Evolutionary conservation across 2,888 invertebrate genomes (phyloP), one percentile per base, ranked within the genome.

Genomic region (Dicyrtoma fusca): DNA sequence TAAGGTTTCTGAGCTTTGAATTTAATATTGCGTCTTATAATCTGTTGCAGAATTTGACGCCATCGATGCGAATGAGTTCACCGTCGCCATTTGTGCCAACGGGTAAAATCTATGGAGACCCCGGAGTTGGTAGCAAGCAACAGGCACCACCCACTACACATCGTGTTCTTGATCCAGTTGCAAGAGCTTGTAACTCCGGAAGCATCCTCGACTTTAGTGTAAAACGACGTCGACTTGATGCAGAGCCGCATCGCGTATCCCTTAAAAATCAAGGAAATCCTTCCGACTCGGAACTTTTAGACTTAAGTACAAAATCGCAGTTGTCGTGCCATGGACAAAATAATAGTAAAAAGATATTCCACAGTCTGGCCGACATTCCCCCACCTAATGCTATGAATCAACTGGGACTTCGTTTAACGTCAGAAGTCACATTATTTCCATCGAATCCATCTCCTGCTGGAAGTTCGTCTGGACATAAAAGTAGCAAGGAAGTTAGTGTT

Each of bases 361-460:
- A 71, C 53, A 74, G 63, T 53, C 49, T 75, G 42, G 69, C 74
- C 11, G 76, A 77, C 44, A 75, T 78, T 55, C 78, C 79, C n/a
- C 74, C 77, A 6, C 79, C 79, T 13, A 75, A 77, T 64, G 77
- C 74, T 3, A 79, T 81, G 77, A 76, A 79, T 57, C 77, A 79
- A 49, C 25, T 75, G 19, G 80, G 80, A 10, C 65, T 81, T n/a
- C 77, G 78, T 2, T 76, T 81, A 0, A 79, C 80, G 13, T 79
- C 79, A 1, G 80, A 81, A 73, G 80, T 79, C 0, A 80, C 79
- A 10, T 74, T 80, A 6, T 79, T 78, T 57, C 80, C 80, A 10
- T 77, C 78, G 10, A 71, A 71, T 65, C 64, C 63, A 63, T 25
- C 63, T 23, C 17, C 17, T 4, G 17, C n/a, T 25, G 68, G 55